Evolutionary conservation across 2,888 invertebrate species (phyloP), one percentile per base, ranked within the genome.

Genomic region (Cheilosia variabilis): DNA sequence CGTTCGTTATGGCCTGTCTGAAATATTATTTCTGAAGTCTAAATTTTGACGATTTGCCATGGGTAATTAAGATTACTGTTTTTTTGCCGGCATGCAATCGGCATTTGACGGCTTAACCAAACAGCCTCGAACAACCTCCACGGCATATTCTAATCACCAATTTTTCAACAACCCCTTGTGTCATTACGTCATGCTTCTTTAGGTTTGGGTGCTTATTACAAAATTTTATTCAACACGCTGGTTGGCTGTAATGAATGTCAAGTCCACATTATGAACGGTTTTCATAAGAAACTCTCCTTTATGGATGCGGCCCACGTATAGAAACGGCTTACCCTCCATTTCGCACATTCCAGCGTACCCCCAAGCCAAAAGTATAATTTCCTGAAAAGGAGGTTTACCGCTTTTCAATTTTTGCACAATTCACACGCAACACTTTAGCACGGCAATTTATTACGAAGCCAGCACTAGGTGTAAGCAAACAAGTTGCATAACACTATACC

Each of bases 391-490:
- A 34, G 52, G 27, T 63, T 55, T 34, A 55, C 53, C 62, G 41
- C 63, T 34, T 55, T 73, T 34, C 53, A 50, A 71, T 47, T 71
- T n/a, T 10, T 22, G 13, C 45, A 69, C 45, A 50, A 37, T 50
- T 53, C 53, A 55, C 62, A 63, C 63, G 71, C 71, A 58, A 57
- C 62, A 52, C 52, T 41, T 55, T 19, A 71, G 9, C 52, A 53
- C 43, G 52, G n/a, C 31, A 60, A 58, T 72, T 62, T 62, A 73
- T 15, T 19, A 31, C n/a, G 22, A 63, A 31, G 34, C 43, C 19
- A n/a, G 10, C 24, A 52, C 50, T 45, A 68, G 52, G 52, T 68
- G 60, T 37, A 45, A 27, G 34, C 50, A 58, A 66, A 57, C 57
- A 45, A 71, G 47, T 47, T 47, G 57, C 65, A 68, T 45, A 31